Conservation (phyloP, 2,797 vertebrate species). For the Leptoclinus maculatus region DNA sequence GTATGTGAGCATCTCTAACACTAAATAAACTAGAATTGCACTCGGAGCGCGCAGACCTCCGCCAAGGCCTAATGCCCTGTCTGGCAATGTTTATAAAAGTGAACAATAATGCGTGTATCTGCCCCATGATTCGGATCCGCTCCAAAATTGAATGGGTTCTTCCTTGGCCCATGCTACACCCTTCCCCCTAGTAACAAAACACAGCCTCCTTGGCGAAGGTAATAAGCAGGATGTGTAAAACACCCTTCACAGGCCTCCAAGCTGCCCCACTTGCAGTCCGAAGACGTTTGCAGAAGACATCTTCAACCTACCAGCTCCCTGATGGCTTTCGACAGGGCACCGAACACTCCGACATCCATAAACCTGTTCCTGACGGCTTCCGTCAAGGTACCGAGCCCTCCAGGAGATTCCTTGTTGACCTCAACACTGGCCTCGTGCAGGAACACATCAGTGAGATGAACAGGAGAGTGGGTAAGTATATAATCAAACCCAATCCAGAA, state of each 20-base stretch:
- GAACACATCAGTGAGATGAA: slow-evolving; percentile 68
- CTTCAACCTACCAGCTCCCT: slow-evolving; percentile 18
- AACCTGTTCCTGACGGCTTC: slow-evolving; percentile 21
- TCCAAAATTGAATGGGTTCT: too few species aligned
- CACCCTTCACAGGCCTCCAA: slow-evolving; percentile 68
- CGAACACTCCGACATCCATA: background rate
- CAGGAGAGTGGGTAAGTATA: slow-evolving; percentile 45
- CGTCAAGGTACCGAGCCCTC: slow-evolving; percentile 68
- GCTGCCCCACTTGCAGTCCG: slow-evolving; percentile 61
- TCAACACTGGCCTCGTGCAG: slow-evolving; percentile 62
- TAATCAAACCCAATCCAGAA: background rate
- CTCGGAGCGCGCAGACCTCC: background rate
- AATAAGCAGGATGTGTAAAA: background rate
- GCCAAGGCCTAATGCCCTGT: too few species aligned
- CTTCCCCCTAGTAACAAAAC: background rate
- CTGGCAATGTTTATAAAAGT: background rate
- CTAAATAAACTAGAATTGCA: background rate
- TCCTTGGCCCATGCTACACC: too few species aligned
- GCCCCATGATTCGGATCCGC: too few species aligned
- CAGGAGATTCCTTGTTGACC: slow-evolving; percentile 65
- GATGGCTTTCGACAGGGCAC: slow-evolving; percentile 23
- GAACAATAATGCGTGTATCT: too few species aligned
- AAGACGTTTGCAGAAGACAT: slow-evolving; percentile 26
- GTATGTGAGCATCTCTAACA: background rate
- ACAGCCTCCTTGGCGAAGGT: background rate